Percentiles rank a stretch among this genome's conserved stretches.
Conservation (phyloP, 1,140 invertebrate genomes). For the Trichonephila clavipes region DNA sequence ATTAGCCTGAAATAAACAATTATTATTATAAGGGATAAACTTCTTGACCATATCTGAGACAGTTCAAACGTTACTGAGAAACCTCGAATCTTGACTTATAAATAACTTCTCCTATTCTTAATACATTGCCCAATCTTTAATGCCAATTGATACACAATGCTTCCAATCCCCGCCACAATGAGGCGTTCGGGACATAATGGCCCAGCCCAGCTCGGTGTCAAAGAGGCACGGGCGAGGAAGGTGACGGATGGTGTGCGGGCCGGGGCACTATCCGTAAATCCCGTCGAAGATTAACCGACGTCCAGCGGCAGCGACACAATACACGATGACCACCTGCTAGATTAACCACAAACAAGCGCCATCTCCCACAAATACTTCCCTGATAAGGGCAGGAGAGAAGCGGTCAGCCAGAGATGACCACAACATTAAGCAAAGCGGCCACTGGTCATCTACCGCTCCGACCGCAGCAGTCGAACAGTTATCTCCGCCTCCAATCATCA, state of each 20-base stretch:
- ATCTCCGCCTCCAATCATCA: conserved; percentile 61
- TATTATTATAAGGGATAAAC: too few species aligned
- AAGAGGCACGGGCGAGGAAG: background rate
- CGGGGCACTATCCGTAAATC: conserved; percentile 26
- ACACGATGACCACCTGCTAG: conserved; percentile 71
- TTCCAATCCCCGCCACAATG: background rate
- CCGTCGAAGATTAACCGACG: conserved; percentile 47
- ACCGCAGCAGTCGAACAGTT: background rate
- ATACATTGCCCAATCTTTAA: background rate
- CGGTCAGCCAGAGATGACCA: conserved; percentile 68
- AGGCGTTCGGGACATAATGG: conserved; percentile 2
- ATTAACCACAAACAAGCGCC: conserved; percentile 73
- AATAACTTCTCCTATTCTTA: background rate
- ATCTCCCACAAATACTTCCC: background rate
- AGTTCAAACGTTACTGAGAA: background rate
- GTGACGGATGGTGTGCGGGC: background rate
- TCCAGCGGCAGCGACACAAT: conserved; percentile 39
- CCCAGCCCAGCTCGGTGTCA: background rate
- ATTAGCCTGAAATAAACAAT: too few species aligned
- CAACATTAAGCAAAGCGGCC: conserved; percentile 69
- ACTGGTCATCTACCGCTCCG: conserved; percentile 60
- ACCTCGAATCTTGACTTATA: background rate
- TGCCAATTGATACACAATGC: background rate
- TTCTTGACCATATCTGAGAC: too few species aligned
- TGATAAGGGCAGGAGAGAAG: conserved; percentile 48